Evolutionary conservation across 1,140 invertebrate genomes (phyloP).

Genomic region (Orius insidiosus): DNA sequence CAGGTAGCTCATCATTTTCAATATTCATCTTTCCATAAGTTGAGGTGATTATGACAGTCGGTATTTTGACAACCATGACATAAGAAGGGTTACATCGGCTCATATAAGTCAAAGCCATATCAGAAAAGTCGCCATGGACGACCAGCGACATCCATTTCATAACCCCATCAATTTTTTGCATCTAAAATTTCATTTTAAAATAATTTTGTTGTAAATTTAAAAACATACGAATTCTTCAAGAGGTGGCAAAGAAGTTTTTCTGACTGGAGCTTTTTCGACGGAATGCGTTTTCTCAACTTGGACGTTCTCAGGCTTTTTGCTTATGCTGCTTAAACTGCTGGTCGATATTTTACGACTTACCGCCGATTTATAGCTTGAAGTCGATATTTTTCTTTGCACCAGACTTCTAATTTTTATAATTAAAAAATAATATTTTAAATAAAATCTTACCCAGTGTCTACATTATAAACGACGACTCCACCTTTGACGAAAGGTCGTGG

Average conservation of each 20-base stretch:
- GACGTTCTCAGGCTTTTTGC: background rate
- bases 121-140: constrained; percentile 8
- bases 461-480: background rate
- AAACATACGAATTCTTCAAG: constrained; percentile 2
- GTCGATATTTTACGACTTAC: constrained; percentile 12
- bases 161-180: constrained; percentile 7
- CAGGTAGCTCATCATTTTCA: constrained; percentile 11
- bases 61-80: constrained; percentile 2
- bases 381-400: background rate
- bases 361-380: background rate
- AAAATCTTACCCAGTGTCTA: background rate
- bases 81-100: background rate
- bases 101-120: constrained; percentile 4
- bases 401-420: too few species aligned
- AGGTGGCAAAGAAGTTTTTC: background rate
- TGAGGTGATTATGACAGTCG: constrained; percentile 8
- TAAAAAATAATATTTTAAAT: constrained; percentile 2
- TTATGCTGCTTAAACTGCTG: constrained; percentile 12
- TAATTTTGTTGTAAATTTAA: background rate
- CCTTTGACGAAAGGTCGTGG: background rate
- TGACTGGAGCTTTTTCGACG: background rate
- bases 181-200: constrained; percentile 3
- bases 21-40: constrained; percentile 12
- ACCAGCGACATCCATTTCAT: constrained; percentile 15
- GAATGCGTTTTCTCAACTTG: background rate